Percentiles rank a stretch among this genome's conserved stretches.
Conservation (phyloP, 2,888 invertebrate species). For the Brachyptera risi region DNA sequence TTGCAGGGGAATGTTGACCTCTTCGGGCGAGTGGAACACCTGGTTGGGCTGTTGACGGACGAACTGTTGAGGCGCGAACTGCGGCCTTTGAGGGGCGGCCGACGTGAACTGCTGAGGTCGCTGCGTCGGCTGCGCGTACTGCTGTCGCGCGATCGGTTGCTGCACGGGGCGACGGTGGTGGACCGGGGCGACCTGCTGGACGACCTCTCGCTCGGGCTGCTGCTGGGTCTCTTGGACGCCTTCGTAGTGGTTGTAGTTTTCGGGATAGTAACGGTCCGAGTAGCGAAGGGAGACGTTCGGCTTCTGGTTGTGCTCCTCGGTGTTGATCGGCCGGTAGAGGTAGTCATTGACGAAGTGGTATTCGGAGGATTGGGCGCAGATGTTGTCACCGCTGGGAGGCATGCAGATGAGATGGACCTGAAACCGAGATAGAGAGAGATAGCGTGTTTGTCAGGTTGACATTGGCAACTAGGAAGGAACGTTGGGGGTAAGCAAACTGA, state of each 20-base stretch:
- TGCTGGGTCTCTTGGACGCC: slow-evolving; percentile 48
- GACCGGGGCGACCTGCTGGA: slow-evolving; percentile 10
- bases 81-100: slow-evolving; percentile 10
- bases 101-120: slow-evolving; percentile 57
- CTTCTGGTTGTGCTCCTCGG: slow-evolving; percentile 73
- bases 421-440: background rate
- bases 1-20: slow-evolving; percentile 79
- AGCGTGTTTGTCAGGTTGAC: background rate
- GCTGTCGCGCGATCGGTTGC: slow-evolving; percentile 40
- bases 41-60: slow-evolving; percentile 51
- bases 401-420: slow-evolving; percentile 91
- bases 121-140: slow-evolving; percentile 49
- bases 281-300: slow-evolving; percentile 76
- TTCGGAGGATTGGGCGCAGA: slow-evolving; percentile 82
- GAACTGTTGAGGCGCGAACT: slow-evolving; percentile 36
- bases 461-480: no score
- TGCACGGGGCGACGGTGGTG: slow-evolving; percentile 26
- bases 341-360: slow-evolving; percentile 92
- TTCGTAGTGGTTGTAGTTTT: slow-evolving; percentile 68
- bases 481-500: no score
- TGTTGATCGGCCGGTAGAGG: slow-evolving; percentile 81
- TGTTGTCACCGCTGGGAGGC: slow-evolving; percentile 85
- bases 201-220: slow-evolving; percentile 33
- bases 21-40: slow-evolving; percentile 80
- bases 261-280: slow-evolving; percentile 64